A percentile compares a stretch with the other conserved stretches of the same genome.
These are phyloP conservation scores for Hippocampus abdominalis DNA, from an alignment of 2,113 vertebrate genomes.

Conservation along the genomic window DNA sequence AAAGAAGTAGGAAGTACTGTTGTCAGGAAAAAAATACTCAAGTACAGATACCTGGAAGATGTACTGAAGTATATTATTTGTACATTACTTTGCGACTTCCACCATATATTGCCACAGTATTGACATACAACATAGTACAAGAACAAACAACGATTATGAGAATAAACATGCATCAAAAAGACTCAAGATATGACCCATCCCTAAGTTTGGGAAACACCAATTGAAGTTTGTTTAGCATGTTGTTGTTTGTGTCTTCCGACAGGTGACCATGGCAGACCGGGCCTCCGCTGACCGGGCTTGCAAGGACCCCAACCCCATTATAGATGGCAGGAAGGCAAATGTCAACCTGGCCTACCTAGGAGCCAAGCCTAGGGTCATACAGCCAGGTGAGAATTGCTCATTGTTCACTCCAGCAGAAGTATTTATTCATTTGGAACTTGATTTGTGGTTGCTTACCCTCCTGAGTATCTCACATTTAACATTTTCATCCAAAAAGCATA, in stretches of 20 bases:
- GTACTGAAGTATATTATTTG: not conserved
- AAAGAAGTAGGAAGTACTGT: not conserved
- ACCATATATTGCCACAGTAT: no score
- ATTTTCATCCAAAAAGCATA: not conserved
- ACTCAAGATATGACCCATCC: not conserved
- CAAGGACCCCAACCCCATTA: conserved; percentile 97
- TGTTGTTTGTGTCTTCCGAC: not conserved
- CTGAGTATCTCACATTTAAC: not conserved
- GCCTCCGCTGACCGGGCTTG: conserved; percentile 90
- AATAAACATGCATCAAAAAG: not conserved
- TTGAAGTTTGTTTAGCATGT: no score
- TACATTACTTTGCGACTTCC: not conserved
- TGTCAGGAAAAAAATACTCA: no score
- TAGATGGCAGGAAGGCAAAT: conserved; percentile 97
- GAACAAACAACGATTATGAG: not conserved
- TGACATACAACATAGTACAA: no score
- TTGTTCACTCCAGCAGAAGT: not conserved
- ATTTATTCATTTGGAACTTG: not conserved
- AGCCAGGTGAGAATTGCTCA: conserved; percentile 80
- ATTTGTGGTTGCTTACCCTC: not conserved
- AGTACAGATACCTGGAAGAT: no score
- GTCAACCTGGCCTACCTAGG: conserved; percentile 96
- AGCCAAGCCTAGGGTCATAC: conserved; percentile 93
- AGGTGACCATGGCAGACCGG: conserved; percentile 97
- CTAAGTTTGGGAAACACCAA: no score